Evolutionary conservation across 1,140 invertebrate genomes (phyloP), one percentile per base, ranked within the genome.

Genomic region (Brachionus rotundiformis): DNA sequence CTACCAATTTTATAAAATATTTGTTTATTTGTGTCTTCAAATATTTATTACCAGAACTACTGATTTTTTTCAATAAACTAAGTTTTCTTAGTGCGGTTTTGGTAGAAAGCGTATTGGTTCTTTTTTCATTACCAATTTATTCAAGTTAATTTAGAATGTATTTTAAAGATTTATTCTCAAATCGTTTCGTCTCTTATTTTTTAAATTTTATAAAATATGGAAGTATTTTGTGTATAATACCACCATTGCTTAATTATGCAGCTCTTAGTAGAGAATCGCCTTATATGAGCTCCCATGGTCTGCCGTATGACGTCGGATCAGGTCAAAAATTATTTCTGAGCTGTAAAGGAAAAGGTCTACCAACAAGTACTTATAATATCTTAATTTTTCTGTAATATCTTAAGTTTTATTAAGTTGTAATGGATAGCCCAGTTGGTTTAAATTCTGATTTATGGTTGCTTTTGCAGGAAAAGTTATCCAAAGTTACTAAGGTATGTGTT

Each of bases 391-490:
- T 36, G 2, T 73, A 41, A n/a, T n/a, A n/a, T n/a, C n/a, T n/a
- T 2, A 44, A 82, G 23, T 31, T 41, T 39, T 27, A 33, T 65
- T 63, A 41, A 87, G 86, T 88, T 25, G 82, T 88, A 63, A 82
- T 88, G 27, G 87, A 88, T 84, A 84, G 86, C 4, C 87, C 87
- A 7, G 86, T 85, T 63, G 87, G 86, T 0, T 86, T 86, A 84
- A 85, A 83, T 27, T 88, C 87, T 23, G 87, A 88, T 85, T 85
- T 85, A 0, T 88, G 87, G 87, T 19, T 84, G 23, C 82, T 85
- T 7, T 83, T 87, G 1, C 83, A 83, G 79, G 83, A 84, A 11
- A 83, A 84, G 71, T 75, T 88, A 25, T 81, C 86, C 8, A 84
- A 85, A 81, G 4, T 63, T 8, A 47, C 49, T 6, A 82, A 87